Evolutionary conservation across 2,888 invertebrate genomes (phyloP), one percentile per base, ranked within the genome.

Genomic region (Sepioteuthis lessoniana): DNA sequence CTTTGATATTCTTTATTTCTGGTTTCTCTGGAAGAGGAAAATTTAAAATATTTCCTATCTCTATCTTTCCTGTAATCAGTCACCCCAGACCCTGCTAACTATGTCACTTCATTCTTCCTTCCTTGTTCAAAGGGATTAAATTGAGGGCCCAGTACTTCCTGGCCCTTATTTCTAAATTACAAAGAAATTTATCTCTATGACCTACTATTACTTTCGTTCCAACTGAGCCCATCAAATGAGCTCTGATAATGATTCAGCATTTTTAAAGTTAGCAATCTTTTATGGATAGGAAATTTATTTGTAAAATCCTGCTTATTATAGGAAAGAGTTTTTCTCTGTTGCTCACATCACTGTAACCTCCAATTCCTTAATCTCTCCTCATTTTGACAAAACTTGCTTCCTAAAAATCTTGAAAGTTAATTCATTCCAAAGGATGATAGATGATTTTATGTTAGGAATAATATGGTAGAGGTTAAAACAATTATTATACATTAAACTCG

Each of bases 11-110:
- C 21, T 3, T 25, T 28, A 5, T 76, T 76, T 35, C 76, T n/a
- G 4, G n/a, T 16, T 76, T 16, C 76, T n/a, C 76, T n/a, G n/a
- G 76, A 76, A 76, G 13, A 76, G n/a, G n/a, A 16, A 25, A 55
- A 55, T 76, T 76, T 76, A n/a, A n/a, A n/a, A n/a, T 76, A 76
- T n/a, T 76, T 76, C 76, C n/a, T 76, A 76, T n/a, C n/a, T 76
- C 31, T 76, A 35, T 28, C n/a, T 76, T 76, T n/a, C 76, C 35
- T 76, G 76, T 16, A 25, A 76, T 76, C 76, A 76, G 76, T 76
- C n/a, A 76, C 19, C n/a, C 76, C 10, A 76, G n/a, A 76, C 76
- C 76, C n/a, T 16, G 19, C 76, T 76, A n/a, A 76, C 76, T 76
- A 35, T 76, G 76, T 76, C 76, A 76, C n/a, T 76, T n/a, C 35